Base-by-base conservation (phyloP, 2,888 invertebrate species). In the Lysandra bellargus region DNA sequence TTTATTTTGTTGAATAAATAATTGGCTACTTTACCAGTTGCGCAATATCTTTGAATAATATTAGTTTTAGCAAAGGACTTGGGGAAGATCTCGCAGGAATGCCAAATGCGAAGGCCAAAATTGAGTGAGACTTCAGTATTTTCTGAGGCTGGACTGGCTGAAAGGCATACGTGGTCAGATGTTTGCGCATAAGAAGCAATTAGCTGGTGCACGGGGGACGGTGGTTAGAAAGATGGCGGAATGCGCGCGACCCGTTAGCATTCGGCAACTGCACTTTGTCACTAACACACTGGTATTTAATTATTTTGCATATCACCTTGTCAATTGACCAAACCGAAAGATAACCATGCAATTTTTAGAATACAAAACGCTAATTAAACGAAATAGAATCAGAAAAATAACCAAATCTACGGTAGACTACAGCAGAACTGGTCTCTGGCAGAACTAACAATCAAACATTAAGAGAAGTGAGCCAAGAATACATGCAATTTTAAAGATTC, bases 191-290 rank as follows among this genome's bases (percentile, higher is more conserved):
- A 88, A 88, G 85, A 86, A 87, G 88, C 91, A 93, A 93, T 93
- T 93, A 93, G 90, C 88, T 86, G 87, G 87, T 85, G 49, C 49
- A 49, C 9, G 9, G 12, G 86, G 84, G 83, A 44, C 81, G 83
- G 84, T 81, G 82, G 83, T 84, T 86, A 85, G 85, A 49, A 49
- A 85, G 86, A 83, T 81, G 88, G 89, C 91, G 89, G 91, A 93
- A 93, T 93, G 93, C 89, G 91, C 86, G 86, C 91, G 84, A 92
- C 94, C 94, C 64, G 94, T 94, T 93, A 93, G 88, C 83, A 88
- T 92, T 92, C 94, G 93, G 90, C 88, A 88, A 84, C 79, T 83
- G 83, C 84, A 90, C 90, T 83, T 91, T 91, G 88, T 89, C 88
- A 89, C 89, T 86, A 87, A 83, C 88, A 88, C 86, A 87, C 87